phyloP scores from a whole-genome alignment of 2,888 invertebrate genomes.

The Elysia crispata region DNA sequence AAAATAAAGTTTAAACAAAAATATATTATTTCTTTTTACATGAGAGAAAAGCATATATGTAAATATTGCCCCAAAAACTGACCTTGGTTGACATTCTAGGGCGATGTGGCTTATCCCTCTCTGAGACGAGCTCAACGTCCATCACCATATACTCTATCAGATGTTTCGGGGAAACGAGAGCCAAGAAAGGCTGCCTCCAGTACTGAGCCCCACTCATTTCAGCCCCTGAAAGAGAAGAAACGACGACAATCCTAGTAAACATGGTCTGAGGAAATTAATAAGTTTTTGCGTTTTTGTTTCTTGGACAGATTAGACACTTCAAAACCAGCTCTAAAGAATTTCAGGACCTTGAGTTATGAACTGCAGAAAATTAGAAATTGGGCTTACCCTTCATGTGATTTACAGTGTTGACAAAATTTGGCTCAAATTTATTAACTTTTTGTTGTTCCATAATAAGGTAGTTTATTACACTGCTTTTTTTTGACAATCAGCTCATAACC shows the following conservation, averaged over 20 bases:
- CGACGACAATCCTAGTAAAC: not conserved
- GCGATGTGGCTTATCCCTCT: slow-evolving; percentile 81
- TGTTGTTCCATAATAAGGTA: not conserved
- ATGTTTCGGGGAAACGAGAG: slow-evolving; percentile 92
- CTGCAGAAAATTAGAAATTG: not conserved
- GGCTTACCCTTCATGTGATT: not conserved
- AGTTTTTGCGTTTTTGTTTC: no score
- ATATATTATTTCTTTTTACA: no score
- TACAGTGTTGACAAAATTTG: not conserved
- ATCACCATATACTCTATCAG: slow-evolving; percentile 94
- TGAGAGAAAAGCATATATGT: no score
- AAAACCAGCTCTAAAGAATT: not conserved
- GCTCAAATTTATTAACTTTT: not conserved
- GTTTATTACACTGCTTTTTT: not conserved
- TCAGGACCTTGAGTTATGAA: not conserved
- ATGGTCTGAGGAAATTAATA: no score
- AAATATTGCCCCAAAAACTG: no score
- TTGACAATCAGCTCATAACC: no score
- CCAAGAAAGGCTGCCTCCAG: slow-evolving; percentile 89
- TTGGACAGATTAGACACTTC: no score
- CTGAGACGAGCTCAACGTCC: slow-evolving; percentile 90
- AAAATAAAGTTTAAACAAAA: no score
- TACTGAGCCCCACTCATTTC: slow-evolving; percentile 88
- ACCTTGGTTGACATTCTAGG: slow-evolving; percentile 89
- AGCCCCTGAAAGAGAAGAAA: slow-evolving; percentile 82